Evolutionary conservation across 2,797 vertebrate species (phyloP).

Genomic region (Manis crassicaudata): DNA sequence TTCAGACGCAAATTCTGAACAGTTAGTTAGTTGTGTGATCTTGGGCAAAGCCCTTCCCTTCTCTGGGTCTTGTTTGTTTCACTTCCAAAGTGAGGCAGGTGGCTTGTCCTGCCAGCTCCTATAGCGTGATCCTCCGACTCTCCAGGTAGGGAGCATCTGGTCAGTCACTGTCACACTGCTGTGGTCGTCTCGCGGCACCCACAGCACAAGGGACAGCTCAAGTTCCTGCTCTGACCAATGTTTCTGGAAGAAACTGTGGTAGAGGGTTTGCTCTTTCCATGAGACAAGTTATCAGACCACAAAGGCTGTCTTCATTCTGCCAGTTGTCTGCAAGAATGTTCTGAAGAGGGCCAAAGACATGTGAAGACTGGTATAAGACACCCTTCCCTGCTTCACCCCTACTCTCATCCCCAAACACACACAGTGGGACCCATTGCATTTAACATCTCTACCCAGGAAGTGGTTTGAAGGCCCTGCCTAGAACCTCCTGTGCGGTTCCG

Average conservation of each 20-base stretch:
- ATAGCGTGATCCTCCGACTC: not conserved
- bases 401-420: not conserved
- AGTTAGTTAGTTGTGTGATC: not conserved
- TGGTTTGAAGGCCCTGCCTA: not conserved
- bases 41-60: not conserved
- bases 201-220: not conserved
- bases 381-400: not conserved
- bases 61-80: not conserved
- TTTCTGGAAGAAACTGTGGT: not conserved
- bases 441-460: not conserved
- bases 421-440: not conserved
- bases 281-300: not conserved
- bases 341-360: not conserved
- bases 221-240: not conserved
- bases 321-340: not conserved
- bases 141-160: not conserved
- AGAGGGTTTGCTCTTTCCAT: not conserved
- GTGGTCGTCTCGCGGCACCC: not conserved
- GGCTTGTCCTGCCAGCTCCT: not conserved
- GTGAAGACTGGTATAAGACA: not conserved
- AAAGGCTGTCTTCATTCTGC: not conserved
- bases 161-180: not conserved
- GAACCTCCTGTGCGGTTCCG: not conserved
- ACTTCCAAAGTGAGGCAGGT: not conserved
- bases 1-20: not conserved